Conservation (phyloP, 1,140 invertebrate genomes). For the Goniozus legneri region DNA sequence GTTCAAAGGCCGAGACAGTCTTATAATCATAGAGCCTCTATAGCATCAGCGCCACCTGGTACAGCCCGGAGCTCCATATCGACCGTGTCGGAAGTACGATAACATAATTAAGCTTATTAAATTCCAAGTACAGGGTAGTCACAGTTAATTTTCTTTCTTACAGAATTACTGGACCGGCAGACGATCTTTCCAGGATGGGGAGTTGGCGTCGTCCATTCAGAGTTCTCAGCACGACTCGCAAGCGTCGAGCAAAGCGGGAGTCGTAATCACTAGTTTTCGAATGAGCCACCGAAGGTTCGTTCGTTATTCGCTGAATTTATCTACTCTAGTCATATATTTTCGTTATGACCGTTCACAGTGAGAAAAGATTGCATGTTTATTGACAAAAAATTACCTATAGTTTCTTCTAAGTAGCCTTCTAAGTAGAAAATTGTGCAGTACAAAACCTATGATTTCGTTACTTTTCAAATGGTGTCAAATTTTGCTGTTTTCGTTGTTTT, state of each 20-base stretch:
- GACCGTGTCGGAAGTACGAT: slow-evolving; percentile 28
- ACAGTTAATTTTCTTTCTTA: too few relatives aligned
- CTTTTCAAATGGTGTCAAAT: too few relatives aligned
- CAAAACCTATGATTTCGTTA: too few relatives aligned
- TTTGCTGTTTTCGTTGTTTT: too few relatives aligned
- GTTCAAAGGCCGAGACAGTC: too few relatives aligned
- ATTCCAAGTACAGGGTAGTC: too few relatives aligned
- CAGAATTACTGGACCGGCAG: slow-evolving; percentile 51
- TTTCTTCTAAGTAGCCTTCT: too few relatives aligned
- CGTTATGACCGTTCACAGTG: slow-evolving; percentile 7
- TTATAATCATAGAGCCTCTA: slow-evolving; percentile 36
- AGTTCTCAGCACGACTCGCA: slow-evolving; percentile 61
- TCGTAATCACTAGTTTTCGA: slow-evolving; percentile 89
- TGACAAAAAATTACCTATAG: too few relatives aligned
- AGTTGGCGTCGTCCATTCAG: slow-evolving; percentile 44
- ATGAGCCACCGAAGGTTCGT: slow-evolving; percentile 82
- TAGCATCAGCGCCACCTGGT: slow-evolving; percentile 29
- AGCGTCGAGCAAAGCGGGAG: slow-evolving; percentile 73
- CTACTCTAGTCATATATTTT: slow-evolving; percentile 10
- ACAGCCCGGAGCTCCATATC: slow-evolving; percentile 36
- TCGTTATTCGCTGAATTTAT: slow-evolving; percentile 13
- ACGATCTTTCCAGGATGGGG: slow-evolving; percentile 51
- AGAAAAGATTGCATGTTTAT: slow-evolving; percentile 12
- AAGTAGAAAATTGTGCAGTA: too few relatives aligned
- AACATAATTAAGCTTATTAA: too few relatives aligned